Evolutionary conservation across 2,888 invertebrate species (phyloP), one percentile per base, ranked within the genome.

Genomic region (Amphipyra tragopoginis): DNA sequence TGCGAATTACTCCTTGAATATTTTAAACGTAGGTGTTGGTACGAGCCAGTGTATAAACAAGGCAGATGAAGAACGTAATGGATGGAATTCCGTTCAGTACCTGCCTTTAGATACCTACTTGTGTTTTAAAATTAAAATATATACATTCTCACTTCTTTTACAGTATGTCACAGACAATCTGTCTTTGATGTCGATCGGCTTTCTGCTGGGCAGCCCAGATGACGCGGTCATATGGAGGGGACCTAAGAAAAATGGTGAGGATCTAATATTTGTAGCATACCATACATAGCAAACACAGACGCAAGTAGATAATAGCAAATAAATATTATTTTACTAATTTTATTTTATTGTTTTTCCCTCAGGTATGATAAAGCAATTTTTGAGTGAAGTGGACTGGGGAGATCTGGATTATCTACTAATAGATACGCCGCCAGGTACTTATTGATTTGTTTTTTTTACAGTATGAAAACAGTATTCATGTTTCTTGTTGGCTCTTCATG

Each of bases 211-310:
- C 48, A 97, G 97, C 78, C 96, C 97, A 0, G 98, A 98, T 86
- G 98, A 99, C 88, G 99, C 99, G 0, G 97, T 99, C n/a, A 99
- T 99, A 82, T 99, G 99, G 99, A 96, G 99, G 79, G 99, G 99
- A 33, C 99, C 99, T 0, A 98, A 99, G 90, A 99, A 99, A 92
- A 99, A 99, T 94, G 98, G 97, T 96, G 89, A 71, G 56, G 10
- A 7, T 36, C n/a, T 1, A 5, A 36, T 34, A 38, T 13, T n/a
- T 8, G 34, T 4, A 11, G 39, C 5, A 39, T 8, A 57, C 4
- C 8, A 8, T 1, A 7, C 5, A 42, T 36, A 36, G 7, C 29
- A n/a, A n/a, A n/a, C n/a, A n/a, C n/a, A n/a, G n/a, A n/a, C n/a
- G n/a, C n/a, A n/a, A n/a, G n/a, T n/a, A n/a, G n/a, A n/a, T n/a